These are phyloP conservation scores for Montifringilla adamsi DNA, from an alignment of 2,113 vertebrate genomes.

Conservation along the genomic window DNA sequence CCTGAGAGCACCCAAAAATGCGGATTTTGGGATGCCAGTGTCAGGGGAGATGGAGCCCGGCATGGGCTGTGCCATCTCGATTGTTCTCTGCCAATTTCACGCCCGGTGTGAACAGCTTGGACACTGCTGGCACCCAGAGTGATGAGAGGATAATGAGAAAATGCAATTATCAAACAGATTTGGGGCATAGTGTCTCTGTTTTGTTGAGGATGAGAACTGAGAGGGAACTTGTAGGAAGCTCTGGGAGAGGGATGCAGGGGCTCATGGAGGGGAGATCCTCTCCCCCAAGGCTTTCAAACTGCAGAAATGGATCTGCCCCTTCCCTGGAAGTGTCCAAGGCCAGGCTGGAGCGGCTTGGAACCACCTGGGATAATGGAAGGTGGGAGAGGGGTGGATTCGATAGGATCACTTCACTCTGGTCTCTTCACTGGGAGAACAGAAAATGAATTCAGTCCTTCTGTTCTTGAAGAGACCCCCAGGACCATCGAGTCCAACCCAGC, in stretches of 20 bases:
- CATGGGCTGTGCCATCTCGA: neutral
- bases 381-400: neutral
- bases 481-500: too few species aligned
- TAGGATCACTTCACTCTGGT: accelerated
- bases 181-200: accelerated
- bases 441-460: too few species aligned
- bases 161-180: neutral
- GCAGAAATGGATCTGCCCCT: neutral
- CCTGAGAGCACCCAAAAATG: neutral
- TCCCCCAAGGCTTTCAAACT: neutral
- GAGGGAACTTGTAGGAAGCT: neutral
- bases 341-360: neutral
- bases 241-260: accelerated
- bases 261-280: too few species aligned
- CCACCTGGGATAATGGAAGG: neutral
- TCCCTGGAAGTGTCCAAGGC: neutral
- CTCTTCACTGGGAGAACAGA: neutral
- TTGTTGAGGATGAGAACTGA: accelerated
- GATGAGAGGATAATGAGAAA: neutral
- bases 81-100: neutral
- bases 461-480: too few species aligned
- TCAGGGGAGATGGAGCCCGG: neutral
- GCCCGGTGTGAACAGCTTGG: neutral
- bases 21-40: accelerated
- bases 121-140: neutral